Conservation (phyloP, 2,888 invertebrate genomes). For the Protophormia terraenovae region DNA sequence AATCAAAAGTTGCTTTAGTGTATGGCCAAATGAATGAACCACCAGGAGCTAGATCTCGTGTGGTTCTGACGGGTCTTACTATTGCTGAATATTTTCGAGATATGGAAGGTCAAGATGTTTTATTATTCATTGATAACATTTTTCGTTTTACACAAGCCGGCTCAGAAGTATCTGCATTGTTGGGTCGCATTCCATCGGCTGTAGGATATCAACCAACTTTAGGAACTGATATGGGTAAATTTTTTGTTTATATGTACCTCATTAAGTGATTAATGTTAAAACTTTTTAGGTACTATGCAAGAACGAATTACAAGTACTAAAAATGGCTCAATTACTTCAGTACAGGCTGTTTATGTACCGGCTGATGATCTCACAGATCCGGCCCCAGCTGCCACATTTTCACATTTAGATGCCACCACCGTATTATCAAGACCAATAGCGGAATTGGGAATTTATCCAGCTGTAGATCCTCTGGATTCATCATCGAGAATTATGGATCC, state of each 20-base stretch:
- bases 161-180: constrained; percentile 93
- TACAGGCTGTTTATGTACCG: constrained; percentile 97
- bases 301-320: constrained; percentile 84
- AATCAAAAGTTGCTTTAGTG: constrained; percentile 95
- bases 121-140: constrained; percentile 98
- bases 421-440: constrained; percentile 96
- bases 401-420: constrained; percentile 98
- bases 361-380: constrained; percentile 98
- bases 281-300: constrained; percentile 89
- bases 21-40: constrained; percentile 99
- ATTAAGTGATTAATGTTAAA: neutral
- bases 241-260: too few species aligned
- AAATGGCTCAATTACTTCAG: constrained; percentile 96
- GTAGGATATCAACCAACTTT: constrained; percentile 98
- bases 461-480: constrained; percentile 96
- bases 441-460: constrained; percentile 96
- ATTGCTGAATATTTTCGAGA: constrained; percentile 98
- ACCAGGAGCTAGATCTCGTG: constrained; percentile 96
- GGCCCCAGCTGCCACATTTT: constrained; percentile 97
- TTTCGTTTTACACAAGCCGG: constrained; percentile 97
- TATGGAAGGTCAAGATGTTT: constrained; percentile 95
- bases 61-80: constrained; percentile 95
- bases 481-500: constrained; percentile 97
- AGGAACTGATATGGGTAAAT: constrained; percentile 97
- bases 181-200: constrained; percentile 97